Evolutionary conservation across 2,888 invertebrate genomes (phyloP), one percentile per base, ranked within the genome.

Genomic region (Ornithoptera alexandrae): DNA sequence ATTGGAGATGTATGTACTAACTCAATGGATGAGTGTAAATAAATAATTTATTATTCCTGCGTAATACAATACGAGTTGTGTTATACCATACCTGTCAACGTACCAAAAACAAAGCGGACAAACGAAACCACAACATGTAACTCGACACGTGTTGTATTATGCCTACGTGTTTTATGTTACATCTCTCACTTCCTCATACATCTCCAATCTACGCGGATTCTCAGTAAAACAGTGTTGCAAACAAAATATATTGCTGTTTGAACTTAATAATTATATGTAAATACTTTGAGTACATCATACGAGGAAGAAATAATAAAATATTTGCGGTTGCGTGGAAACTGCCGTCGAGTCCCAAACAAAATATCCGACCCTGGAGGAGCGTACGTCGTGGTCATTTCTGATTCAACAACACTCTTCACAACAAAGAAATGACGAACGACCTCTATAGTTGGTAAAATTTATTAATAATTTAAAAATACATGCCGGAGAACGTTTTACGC

Each of bases 391-490:
- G 82, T 81, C 75, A 74, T 74, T 73, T 79, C 82, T 80, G 78
- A 77, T 80, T 81, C 79, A 80, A 83, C 82, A 82, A 84, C 83
- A 81, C 76, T 75, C 78, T 79, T 80, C 74, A 69, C 78, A 74
- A 81, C 81, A 82, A 82, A 82, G 79, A 82, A 82, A 83, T 81
- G 81, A 82, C 79, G 79, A 79, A 39, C 39, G 10, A 39, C 10
- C 39, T 8, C 39, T 10, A 39, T 8, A 10, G 39, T 8, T 10
- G 39, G 39, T 39, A 39, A 39, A 39, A 39, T 10, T 39, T 39
- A 39, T 39, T 8, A 39, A 10, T 10, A 39, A 10, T 39, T 39
- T 39, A 39, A 39, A 7, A 39, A 39, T 73, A 76, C 39, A 39
- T 72, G 46, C 42, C 61, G 36, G 57, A 62, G 50, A 22, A 57